Base-by-base conservation (phyloP, 64 coral and sea anemone genomes). In the Montipora cactus region DNA sequence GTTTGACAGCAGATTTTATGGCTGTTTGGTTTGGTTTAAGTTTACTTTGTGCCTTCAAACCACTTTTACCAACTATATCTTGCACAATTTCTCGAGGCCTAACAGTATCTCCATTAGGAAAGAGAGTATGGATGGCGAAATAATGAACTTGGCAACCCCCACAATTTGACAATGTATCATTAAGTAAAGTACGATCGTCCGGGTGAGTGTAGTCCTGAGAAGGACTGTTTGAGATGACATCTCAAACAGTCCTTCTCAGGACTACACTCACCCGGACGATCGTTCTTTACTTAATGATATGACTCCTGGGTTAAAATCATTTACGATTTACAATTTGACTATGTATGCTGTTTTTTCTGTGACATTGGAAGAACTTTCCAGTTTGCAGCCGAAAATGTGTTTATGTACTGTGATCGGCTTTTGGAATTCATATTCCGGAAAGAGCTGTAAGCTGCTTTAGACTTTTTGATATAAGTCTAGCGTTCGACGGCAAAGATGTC, bases 371-470 rank as follows among this genome's bases (percentile, higher is more conserved):
- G 20, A 74, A n/a, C 71, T 74, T 74, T 74, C 71, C 71, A 74
- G 71, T 74, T 74, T 74, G 19, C 71, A 23, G 71, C 71, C 20
- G 71, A 74, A 25, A 44, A 74, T 74, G 71, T 28, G 19, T 74
- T 20, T 7, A 23, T 21, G 71, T 74, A 74, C 71, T 74, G 71
- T 23, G 71, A 28, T 28, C 71, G 19, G 71, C 1, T 23, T 74
- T 74, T 74, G 71, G 71, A 74, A 25, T 74, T 74, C 71, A 74
- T 74, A 22, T 74, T 74, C 20, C 71, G 71, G 22, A 74, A 74
- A 74, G 71, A 74, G 71, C 71, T 74, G 19, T 74, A 74, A 74
- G 28, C 21, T 74, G 19, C 20, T 74, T 28, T 44, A 19, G 11
- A 69, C 15, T 69, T 69, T 18, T 69, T 69, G 1, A 14, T 18